A percentile compares a stretch with the other conserved stretches of the same genome.
phyloP scores from a whole-genome alignment of 2,888 invertebrate genomes.

The Tholera decimalis region DNA sequence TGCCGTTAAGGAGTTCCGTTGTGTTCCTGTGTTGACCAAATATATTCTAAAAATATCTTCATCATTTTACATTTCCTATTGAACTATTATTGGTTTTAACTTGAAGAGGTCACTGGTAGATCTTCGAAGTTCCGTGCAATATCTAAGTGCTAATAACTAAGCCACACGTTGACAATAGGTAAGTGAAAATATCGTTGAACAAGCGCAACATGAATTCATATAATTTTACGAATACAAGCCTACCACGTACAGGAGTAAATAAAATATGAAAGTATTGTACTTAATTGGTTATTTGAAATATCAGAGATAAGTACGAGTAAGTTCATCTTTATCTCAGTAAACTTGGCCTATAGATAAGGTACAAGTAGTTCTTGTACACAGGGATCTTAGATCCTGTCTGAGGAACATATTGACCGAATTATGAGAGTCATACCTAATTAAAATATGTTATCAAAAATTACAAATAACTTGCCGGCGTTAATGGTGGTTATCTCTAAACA shows the following conservation, averaged over 20 bases:
- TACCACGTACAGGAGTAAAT: slow-evolving; percentile 30
- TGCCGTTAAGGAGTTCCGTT: no score
- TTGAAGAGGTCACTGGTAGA: no score
- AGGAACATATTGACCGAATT: slow-evolving; percentile 62
- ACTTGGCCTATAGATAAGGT: slow-evolving; percentile 80
- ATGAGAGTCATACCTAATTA: slow-evolving; percentile 52
- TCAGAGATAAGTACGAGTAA: slow-evolving; percentile 70
- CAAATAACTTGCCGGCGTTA: slow-evolving; percentile 16
- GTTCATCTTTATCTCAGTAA: slow-evolving; percentile 79
- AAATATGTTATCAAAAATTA: slow-evolving; percentile 48
- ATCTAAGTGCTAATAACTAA: no score
- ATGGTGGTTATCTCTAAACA: slow-evolving; percentile 34
- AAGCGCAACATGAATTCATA: no score
- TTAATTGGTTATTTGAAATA: slow-evolving; percentile 70
- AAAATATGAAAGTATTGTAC: slow-evolving; percentile 65
- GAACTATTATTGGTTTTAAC: no score
- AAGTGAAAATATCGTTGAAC: no score
- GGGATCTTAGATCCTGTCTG: slow-evolving; percentile 67
- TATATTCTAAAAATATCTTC: no score
- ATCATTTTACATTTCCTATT: no score
- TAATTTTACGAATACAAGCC: background rate
- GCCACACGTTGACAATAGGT: no score
- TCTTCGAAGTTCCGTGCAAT: no score
- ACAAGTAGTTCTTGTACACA: slow-evolving; percentile 68
- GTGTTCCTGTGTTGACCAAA: no score